Percentiles rank a stretch among this genome's conserved stretches.
Evolutionary conservation across 23 tunicate species (phyloP).

Genomic region (Diplosoma virens): DNA sequence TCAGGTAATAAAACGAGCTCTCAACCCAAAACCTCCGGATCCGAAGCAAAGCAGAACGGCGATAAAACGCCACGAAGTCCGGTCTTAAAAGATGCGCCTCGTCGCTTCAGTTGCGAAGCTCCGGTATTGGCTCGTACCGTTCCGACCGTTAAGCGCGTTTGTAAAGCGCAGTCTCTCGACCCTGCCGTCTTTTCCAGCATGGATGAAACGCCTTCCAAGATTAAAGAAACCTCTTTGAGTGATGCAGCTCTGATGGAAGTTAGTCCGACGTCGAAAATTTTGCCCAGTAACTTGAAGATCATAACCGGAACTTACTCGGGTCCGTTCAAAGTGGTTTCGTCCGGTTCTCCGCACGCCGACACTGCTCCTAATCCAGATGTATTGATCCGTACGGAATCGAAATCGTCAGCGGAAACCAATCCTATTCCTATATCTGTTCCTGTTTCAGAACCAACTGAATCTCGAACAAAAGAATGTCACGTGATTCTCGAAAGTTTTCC

Average conservation of each 20-base stretch:
- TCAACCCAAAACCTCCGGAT: background rate
- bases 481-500: too few relatives aligned
- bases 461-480: too few relatives aligned
- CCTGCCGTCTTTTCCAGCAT: constrained; percentile 6
- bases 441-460: too few relatives aligned
- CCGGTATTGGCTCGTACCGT: constrained; percentile 53
- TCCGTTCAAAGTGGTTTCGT: constrained; percentile 14
- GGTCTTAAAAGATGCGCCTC: constrained; percentile 33
- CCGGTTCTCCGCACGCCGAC: background rate
- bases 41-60: background rate
- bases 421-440: too few relatives aligned
- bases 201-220: background rate
- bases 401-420: too few relatives aligned
- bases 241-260: background rate
- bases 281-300: background rate
- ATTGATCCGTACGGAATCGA: too few relatives aligned
- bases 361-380: too few relatives aligned
- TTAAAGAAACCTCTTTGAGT: background rate
- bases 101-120: constrained; percentile 84
- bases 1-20: background rate
- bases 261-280: background rate
- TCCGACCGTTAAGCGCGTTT: constrained; percentile 64
- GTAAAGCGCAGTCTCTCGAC: constrained; percentile 46
- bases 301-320: constrained; percentile 3
- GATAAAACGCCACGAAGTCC: background rate